These are phyloP conservation scores for Lophura nycthemera DNA, from an alignment of 2,113 vertebrate species.

Conservation along the genomic window DNA sequence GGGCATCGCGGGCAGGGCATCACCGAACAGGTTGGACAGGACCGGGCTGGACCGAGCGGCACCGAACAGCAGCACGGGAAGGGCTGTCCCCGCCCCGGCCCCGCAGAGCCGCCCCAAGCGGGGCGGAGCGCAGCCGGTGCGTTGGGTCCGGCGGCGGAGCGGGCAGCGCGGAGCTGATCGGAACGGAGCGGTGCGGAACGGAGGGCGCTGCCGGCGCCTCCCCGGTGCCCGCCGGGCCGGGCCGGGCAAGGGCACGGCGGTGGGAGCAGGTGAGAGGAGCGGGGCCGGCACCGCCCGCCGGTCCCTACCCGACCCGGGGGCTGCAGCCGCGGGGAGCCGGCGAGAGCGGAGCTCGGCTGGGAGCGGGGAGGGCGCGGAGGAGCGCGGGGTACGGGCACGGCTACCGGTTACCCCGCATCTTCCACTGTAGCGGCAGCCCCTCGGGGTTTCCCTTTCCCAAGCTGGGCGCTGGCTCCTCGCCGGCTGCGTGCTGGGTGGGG, in stretches of 20 bases:
- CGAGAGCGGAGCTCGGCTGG: background rate
- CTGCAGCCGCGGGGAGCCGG: background rate
- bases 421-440: too few relatives aligned
- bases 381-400: too few relatives aligned
- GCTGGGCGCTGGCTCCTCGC: too few relatives aligned
- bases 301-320: background rate
- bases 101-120: constrained; percentile 1
- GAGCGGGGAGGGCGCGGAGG: background rate
- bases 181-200: background rate
- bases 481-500: background rate
- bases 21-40: too few relatives aligned
- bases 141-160: background rate
- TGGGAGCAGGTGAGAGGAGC: constrained; percentile 3
- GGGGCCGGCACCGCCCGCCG: background rate
- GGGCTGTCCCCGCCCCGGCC: background rate
- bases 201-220: background rate
- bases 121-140: constrained; percentile 13
- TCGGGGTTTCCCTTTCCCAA: too few relatives aligned
- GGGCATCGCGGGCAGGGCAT: too few relatives aligned
- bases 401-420: too few relatives aligned
- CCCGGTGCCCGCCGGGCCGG: background rate
- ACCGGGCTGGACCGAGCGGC: too few relatives aligned
- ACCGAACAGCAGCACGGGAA: background rate
- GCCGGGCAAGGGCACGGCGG: background rate
- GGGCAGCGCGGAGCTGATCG: background rate